Evolutionary conservation across 2,888 invertebrate genomes (phyloP), one percentile per base, ranked within the genome.

Genomic region (Philopedon plagiatum): DNA sequence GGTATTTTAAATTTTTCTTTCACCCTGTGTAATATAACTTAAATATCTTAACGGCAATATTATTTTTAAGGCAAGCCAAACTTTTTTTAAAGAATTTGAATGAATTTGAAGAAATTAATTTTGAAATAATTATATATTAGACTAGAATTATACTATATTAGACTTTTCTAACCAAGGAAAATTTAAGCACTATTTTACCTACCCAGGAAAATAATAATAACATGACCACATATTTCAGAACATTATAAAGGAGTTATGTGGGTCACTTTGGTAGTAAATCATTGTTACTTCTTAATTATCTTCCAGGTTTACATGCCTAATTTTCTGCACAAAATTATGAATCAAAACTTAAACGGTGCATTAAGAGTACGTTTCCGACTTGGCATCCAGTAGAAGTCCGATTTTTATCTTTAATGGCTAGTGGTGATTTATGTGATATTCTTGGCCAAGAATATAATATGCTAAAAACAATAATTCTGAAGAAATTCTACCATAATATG

Each of bases 361-460:
- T 51, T 7, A 15, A 44, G 11, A 13, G 39, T 21, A 19, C 1
- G 15, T 29, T 29, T 54, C 29, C 51, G 13, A 29, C 51, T 54
- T 54, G 51, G 51, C 29, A 54, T 29, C 1, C 4, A 26, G n/a
- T 15, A 29, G 29, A 29, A 32, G n/a, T 13, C 8, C 23, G 11
- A 8, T 46, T 23, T 46, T 7, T 54, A n/a, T 15, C 13, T 49
- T n/a, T 13, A 13, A 1, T 2, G 13, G 26, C 26, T 9, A 2
- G 51, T 13, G 51, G 9, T 54, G 29, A 54, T 54, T 54, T 54
- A 54, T 54, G 26, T 7, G 51, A 8, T 29, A 15, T 7, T 13
- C 15, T 54, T 54, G 51, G 51, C 51, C 29, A 29, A 15, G 18
- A 13, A 26, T 5, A 5, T 18, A 26, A 7, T 26, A 13, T 9